These are phyloP conservation scores for Tadarida brasiliensis DNA, from an alignment of 2,797 vertebrate species.

Conservation along the genomic window DNA sequence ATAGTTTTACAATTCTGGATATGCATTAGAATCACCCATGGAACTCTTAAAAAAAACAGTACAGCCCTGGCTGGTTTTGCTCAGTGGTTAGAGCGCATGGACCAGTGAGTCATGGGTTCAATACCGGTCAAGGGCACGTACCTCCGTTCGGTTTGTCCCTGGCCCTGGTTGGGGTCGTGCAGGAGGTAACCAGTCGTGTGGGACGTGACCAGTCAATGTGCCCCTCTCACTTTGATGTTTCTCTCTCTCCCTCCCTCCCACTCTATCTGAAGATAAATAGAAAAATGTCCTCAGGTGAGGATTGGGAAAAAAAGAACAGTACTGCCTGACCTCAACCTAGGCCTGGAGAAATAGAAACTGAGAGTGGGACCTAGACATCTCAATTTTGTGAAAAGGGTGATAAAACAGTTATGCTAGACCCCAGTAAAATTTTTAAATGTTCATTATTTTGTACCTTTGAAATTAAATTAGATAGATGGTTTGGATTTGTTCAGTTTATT, in stretches of 20 bases:
- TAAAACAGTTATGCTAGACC: neutral
- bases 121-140: too few relatives aligned
- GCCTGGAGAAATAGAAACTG: neutral
- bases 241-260: too few relatives aligned
- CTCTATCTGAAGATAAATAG: too few relatives aligned
- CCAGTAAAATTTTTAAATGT: slow-evolving; percentile 6
- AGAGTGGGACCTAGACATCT: neutral
- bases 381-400: neutral
- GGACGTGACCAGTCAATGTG: too few relatives aligned
- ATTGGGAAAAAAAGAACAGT: neutral
- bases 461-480: neutral
- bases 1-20: neutral
- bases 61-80: too few relatives aligned
- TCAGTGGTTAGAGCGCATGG: too few relatives aligned
- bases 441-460: neutral
- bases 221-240: too few relatives aligned
- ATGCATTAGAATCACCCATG: neutral
- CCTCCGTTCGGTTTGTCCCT: too few relatives aligned
- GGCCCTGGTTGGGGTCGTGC: too few relatives aligned
- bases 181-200: too few relatives aligned
- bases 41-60: neutral
- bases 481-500: slow-evolving; percentile 15
- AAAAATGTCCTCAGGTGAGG: too few relatives aligned
- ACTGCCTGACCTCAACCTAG: neutral
- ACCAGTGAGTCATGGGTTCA: too few relatives aligned